Base-by-base conservation (phyloP, 2,888 invertebrate species). In the Dysmachus trigonus region DNA sequence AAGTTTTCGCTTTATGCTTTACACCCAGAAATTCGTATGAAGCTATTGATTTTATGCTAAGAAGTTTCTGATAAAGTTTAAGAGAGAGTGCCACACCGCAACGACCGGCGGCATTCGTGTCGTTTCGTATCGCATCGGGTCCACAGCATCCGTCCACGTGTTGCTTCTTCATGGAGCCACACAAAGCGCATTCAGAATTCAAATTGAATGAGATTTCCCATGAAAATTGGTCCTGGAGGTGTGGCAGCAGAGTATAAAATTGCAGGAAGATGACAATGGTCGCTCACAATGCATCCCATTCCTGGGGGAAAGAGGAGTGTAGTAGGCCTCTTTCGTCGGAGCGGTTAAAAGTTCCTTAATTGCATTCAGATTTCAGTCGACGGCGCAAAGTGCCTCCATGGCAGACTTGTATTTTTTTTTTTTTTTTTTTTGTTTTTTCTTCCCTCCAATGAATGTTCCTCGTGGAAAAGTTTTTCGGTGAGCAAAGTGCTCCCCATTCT, bases 151-250 rank as follows among this genome's bases (percentile, higher is more conserved):
- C 77, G 15, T 77, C 77, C 47, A 77, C 77, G 47, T 77, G 77
- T 77, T 77, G 77, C 77, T 77, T 27, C 15, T 13, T 41, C 62
- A 51, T 4, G 47, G 77, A 30, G 38, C n/a, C n/a, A n/a, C 30
- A 77, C 77, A 77, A 77, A 47, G 47, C 77, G 77, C 27, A 77
- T 77, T 77, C 77, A 47, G 77, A n/a, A 77, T 77, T 77, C 51
- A 77, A 77, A 47, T 77, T 77, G 77, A 77, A 77, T 51, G 77
- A 77, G 47, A 51, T 77, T 41, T 77, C 35, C 30, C 38, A 27
- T 51, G 47, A 47, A n/a, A n/a, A 77, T 77, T 77, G 73, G 13
- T 30, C 62, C n/a, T n/a, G 47, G 30, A 76, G 27, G 77, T 77
- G 47, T 77, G 47, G 47, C n/a, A 15, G n/a, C 13, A 13, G 6